These are phyloP conservation scores for Brenthis ino DNA, from an alignment of 2,888 invertebrate species.

Conservation along the genomic window DNA sequence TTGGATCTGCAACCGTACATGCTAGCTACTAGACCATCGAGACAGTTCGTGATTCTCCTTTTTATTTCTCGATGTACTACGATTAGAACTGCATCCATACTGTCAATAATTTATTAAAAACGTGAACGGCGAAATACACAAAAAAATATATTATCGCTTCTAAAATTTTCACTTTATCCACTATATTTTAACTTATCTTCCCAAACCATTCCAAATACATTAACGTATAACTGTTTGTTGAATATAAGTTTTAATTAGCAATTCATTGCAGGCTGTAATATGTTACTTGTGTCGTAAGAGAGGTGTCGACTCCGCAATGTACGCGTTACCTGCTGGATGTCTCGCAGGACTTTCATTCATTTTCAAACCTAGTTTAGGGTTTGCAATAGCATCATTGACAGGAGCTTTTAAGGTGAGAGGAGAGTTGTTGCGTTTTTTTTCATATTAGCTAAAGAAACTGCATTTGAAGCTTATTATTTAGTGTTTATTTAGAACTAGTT, in stretches of 20 bases:
- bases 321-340: slow-evolving; percentile 79
- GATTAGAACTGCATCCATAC: too few relatives aligned
- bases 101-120: too few relatives aligned
- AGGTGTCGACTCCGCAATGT: slow-evolving; percentile 66
- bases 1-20: too few relatives aligned
- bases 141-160: too few relatives aligned
- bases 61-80: too few relatives aligned
- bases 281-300: slow-evolving; percentile 72
- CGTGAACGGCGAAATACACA: too few relatives aligned
- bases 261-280: slow-evolving; percentile 68
- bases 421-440: too few relatives aligned
- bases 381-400: slow-evolving; percentile 76
- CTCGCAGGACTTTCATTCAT: slow-evolving; percentile 78
- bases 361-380: slow-evolving; percentile 76
- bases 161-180: neutral
- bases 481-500: neutral
- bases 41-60: too few relatives aligned
- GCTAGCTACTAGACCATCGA: too few relatives aligned
- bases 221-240: neutral
- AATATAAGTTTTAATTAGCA: slow-evolving; percentile 9
- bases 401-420: slow-evolving; percentile 75
- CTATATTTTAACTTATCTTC: slow-evolving; percentile 3
- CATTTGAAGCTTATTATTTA: neutral
- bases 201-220: neutral
- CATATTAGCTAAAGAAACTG: neutral